A percentile compares a stretch with the other conserved stretches of the same genome.
These are phyloP conservation scores for Hemistola chrysoprasaria DNA, from an alignment of 2,888 invertebrate genomes.

Conservation along the genomic window DNA sequence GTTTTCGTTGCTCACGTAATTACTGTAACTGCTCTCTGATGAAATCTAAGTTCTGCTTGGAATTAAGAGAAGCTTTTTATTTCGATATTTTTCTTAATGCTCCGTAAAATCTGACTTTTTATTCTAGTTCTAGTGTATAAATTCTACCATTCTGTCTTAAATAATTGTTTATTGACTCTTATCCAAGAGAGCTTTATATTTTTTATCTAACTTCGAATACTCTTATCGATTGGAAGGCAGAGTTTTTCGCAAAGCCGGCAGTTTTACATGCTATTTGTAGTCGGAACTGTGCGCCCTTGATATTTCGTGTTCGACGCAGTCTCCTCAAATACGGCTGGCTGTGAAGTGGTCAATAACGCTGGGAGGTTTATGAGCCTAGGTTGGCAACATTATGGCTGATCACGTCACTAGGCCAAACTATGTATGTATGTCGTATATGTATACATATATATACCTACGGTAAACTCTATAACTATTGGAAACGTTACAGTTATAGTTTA, in stretches of 20 bases:
- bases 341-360: slow-evolving; percentile 28
- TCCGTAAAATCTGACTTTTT: too few relatives aligned
- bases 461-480: too few relatives aligned
- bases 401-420: slow-evolving; percentile 24
- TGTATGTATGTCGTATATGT: slow-evolving; percentile 17
- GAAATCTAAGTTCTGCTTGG: not conserved
- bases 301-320: slow-evolving; percentile 16
- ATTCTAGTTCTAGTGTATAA: too few relatives aligned
- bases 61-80: too few relatives aligned
- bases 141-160: too few relatives aligned
- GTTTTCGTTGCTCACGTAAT: slow-evolving; percentile 4
- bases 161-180: too few relatives aligned
- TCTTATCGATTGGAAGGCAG: too few relatives aligned
- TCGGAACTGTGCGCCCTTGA: slow-evolving; percentile 11
- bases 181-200: too few relatives aligned
- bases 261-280: slow-evolving; percentile 3
- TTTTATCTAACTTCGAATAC: too few relatives aligned
- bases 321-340: slow-evolving; percentile 19
- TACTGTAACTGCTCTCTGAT: not conserved
- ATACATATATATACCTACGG: too few relatives aligned
- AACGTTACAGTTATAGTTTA: slow-evolving; percentile 3
- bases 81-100: too few relatives aligned
- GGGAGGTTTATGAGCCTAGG: slow-evolving; percentile 26
- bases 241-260: not conserved
- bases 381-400: slow-evolving; percentile 29